Evolutionary conservation across 2,113 vertebrate species (phyloP), one percentile per base, ranked within the genome.

Genomic region (Noturus placidus): DNA sequence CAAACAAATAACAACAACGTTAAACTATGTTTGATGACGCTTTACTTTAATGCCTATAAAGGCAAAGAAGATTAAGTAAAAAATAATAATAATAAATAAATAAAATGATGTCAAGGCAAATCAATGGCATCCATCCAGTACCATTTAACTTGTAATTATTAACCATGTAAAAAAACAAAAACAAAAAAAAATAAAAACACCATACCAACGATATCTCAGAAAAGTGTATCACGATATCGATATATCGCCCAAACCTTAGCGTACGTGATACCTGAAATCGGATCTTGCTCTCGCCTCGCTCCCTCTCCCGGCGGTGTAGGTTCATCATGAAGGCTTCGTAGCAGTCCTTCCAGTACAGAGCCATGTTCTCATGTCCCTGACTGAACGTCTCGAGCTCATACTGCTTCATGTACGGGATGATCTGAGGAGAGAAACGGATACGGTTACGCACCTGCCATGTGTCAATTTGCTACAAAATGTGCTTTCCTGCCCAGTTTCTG

Each of bases 401-500:
- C 57, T 99, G 97, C 93, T 99, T 99, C 98, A 99, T 99, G 87
- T 98, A 98, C 22, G 97, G 98, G 91, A 99, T 96, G 90, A 99
- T 99, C 98, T 99, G 91, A 56, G 65, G 35, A 82, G 14, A n/a
- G 27, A 25, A 65, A 83, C 54, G 4, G 83, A 86, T 38, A 63
- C 76, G 33, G 50, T 61, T 61, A 56, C 17, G 84, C 70, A 11
- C 35, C 9, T 5, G 4, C 4, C 0, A 52, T 5, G 42, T 35
- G 27, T 2, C 35, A 20, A 70, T 13, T n/a, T 14, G n/a, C 27
- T 54, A 14, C 52, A 14, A 56, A 56, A 56, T 19, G 54, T 0
- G 17, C 27, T 65, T 65, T 13, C 63, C 61, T 65, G 61, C 61
- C 25, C 57, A 8, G 20, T 6, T 22, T 5, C 57, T 61, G 57